phyloP scores from a whole-genome alignment of 1,140 invertebrate species.

The Zaprionus ornatus region DNA sequence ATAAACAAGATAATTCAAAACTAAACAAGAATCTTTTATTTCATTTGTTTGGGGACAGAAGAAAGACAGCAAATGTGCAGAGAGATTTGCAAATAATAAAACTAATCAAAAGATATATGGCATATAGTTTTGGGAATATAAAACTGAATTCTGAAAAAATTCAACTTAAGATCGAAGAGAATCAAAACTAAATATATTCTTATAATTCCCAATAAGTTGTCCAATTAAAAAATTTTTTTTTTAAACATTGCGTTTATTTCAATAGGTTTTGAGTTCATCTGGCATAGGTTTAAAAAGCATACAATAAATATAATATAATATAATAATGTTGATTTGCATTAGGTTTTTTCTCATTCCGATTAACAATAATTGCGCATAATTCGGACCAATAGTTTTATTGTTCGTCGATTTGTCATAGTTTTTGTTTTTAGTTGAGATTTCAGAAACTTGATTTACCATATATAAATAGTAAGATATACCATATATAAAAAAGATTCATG shows the following conservation, averaged over 20 bases:
- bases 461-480: constrained; percentile 24
- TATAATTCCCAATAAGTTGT: too few species aligned
- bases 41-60: neutral
- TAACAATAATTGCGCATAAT: constrained; percentile 35
- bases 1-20: constrained; percentile 42
- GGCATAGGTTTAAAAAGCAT: constrained; percentile 43
- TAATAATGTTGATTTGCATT: constrained; percentile 20
- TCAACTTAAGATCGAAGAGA: too few species aligned
- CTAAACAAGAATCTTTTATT: constrained; percentile 10
- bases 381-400: constrained; percentile 14
- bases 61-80: too few species aligned
- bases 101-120: too few species aligned
- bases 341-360: constrained; percentile 6
- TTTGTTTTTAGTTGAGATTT: constrained; percentile 6
- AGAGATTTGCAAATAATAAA: too few species aligned
- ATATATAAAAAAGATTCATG: constrained; percentile 24
- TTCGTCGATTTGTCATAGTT: constrained; percentile 19
- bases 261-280: constrained; percentile 31
- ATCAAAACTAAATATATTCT: neutral
- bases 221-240: neutral
- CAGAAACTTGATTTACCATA: constrained; percentile 29
- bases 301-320: constrained; percentile 33
- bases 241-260: constrained; percentile 46
- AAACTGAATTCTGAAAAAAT: too few species aligned
- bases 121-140: too few species aligned